Evolutionary conservation across 2,888 invertebrate species (phyloP).

Genomic region (Microchrysa polita): DNA sequence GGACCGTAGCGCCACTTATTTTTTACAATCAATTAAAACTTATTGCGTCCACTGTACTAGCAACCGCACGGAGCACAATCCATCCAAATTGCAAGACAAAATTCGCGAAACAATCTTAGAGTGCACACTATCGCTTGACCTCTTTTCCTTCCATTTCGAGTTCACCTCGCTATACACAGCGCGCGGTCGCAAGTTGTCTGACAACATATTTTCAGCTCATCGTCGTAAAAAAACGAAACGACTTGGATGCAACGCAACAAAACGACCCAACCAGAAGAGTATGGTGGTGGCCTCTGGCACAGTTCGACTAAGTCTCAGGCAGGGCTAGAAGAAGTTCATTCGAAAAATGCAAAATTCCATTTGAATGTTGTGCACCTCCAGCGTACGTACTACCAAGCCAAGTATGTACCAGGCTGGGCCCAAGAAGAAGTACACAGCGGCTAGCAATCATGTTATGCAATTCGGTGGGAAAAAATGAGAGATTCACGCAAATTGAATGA

Average conservation of each 20-base stretch:
- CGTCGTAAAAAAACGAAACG: not conserved
- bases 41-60: too few relatives aligned
- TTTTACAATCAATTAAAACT: too few relatives aligned
- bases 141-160: too few relatives aligned
- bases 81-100: too few relatives aligned
- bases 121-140: too few relatives aligned
- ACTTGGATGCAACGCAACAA: slow-evolving; percentile 12
- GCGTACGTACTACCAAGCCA: too few relatives aligned
- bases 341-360: slow-evolving; percentile 11
- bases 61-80: too few relatives aligned
- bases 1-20: too few relatives aligned
- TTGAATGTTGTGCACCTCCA: not conserved
- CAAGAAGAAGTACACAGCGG: not conserved
- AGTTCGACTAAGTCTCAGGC: not conserved
- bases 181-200: slow-evolving; percentile 15
- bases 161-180: too few relatives aligned
- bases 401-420: not conserved
- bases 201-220: slow-evolving; percentile 24
- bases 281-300: not conserved
- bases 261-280: not conserved
- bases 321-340: not conserved
- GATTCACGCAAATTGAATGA: not conserved
- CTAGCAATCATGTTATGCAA: slow-evolving; percentile 25
- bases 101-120: too few relatives aligned
- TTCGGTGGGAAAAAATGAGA: not conserved